Evolutionary conservation across 2,113 vertebrate species (phyloP).

Genomic region (Petroica traversi): DNA sequence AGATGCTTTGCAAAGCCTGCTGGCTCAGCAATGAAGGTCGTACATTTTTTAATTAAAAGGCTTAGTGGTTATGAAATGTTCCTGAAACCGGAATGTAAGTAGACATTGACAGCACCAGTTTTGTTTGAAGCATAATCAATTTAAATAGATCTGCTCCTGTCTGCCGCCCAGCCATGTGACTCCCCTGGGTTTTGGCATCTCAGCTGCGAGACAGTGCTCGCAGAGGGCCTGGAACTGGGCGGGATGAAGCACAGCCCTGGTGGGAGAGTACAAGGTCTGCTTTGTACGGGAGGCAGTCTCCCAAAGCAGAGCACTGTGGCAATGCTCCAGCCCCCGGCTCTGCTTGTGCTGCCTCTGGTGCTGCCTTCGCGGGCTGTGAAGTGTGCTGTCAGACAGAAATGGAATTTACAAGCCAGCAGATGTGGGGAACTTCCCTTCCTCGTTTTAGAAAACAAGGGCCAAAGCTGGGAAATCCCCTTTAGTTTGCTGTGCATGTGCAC

Average conservation of each 20-base stretch:
- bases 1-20: background rate
- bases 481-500: rapidly evolving
- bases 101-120: background rate
- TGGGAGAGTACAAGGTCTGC: background rate
- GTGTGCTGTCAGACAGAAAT: background rate
- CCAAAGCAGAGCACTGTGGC: background rate
- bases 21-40: background rate
- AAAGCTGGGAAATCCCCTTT: background rate
- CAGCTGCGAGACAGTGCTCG: rapidly evolving
- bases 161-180: background rate
- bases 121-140: background rate
- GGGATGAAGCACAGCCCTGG: background rate
- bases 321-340: background rate
- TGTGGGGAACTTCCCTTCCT: background rate
- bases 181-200: background rate
- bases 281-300: background rate
- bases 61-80: background rate
- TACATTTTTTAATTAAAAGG: background rate
- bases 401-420: background rate
- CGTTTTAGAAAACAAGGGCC: background rate
- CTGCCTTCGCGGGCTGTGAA: rapidly evolving
- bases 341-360: background rate
- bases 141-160: background rate
- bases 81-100: background rate
- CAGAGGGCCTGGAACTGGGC: background rate